These are phyloP conservation scores for Eublepharis macularius DNA, from an alignment of 2,113 vertebrate genomes.

Conservation along the genomic window DNA sequence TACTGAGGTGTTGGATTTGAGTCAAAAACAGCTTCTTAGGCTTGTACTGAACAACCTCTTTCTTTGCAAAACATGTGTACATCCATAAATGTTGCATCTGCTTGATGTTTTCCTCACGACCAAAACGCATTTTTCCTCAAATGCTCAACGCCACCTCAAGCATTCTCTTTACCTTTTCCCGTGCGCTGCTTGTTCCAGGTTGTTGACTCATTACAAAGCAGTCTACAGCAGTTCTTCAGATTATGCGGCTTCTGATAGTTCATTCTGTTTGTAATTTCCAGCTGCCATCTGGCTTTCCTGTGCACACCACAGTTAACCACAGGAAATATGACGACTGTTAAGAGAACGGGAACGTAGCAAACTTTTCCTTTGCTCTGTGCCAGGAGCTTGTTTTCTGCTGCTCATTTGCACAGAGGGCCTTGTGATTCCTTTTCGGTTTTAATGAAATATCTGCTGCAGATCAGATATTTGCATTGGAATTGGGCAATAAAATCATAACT, in stretches of 20 bases:
- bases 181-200: background rate
- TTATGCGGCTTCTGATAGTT: slow-evolving; percentile 19
- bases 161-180: slow-evolving; percentile 13
- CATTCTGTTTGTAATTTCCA: slow-evolving; percentile 29
- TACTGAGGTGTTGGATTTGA: background rate
- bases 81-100: slow-evolving; percentile 3
- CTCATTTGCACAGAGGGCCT: background rate
- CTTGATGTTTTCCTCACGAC: background rate
- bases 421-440: background rate
- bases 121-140: background rate
- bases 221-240: slow-evolving; percentile 9
- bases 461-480: background rate
- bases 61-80: background rate
- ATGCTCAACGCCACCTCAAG: background rate
- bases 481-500: background rate
- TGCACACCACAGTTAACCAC: slow-evolving; percentile 8
- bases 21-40: too few relatives aligned
- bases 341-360: background rate
- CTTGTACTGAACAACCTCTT: background rate
- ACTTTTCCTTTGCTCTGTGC: background rate
- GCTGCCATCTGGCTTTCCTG: slow-evolving; percentile 34
- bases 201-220: slow-evolving; percentile 9
- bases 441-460: background rate
- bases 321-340: background rate
- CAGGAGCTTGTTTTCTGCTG: background rate